phyloP scores from a whole-genome alignment of 2,888 invertebrate species.

The Alloscopus bannaensis region DNA sequence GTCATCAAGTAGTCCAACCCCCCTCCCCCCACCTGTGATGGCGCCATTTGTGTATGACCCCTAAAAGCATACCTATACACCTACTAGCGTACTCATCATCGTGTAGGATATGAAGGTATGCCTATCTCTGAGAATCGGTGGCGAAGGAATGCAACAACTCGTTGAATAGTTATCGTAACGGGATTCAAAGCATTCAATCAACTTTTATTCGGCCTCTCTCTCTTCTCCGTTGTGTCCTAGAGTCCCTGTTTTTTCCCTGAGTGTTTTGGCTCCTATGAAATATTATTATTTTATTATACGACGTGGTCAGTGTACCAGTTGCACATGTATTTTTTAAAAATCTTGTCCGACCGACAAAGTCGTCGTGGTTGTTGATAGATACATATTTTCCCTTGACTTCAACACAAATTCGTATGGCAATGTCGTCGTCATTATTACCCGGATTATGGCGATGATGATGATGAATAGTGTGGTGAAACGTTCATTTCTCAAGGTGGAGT shows the following conservation, averaged over 20 bases:
- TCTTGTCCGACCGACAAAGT: not conserved
- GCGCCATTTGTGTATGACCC: too few relatives aligned
- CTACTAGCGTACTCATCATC: too few relatives aligned
- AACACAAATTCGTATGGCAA: not conserved
- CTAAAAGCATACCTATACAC: too few relatives aligned
- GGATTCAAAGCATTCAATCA: constrained; percentile 62
- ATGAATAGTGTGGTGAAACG: too few relatives aligned
- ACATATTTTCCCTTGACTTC: not conserved
- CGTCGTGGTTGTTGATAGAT: not conserved
- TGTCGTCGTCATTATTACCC: not conserved
- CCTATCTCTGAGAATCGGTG: too few relatives aligned
- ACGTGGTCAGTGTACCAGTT: constrained; percentile 13
- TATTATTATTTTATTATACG: not conserved
- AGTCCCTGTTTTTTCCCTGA: constrained; percentile 40
- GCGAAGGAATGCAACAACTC: constrained; percentile 50
- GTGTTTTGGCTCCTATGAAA: not conserved
- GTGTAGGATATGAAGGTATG: too few relatives aligned
- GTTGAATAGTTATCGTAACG: constrained; percentile 63
- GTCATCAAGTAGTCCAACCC: too few relatives aligned
- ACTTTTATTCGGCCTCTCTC: constrained; percentile 48
- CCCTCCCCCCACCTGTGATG: too few relatives aligned
- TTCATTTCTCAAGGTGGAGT: too few relatives aligned
- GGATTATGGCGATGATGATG: too few relatives aligned
- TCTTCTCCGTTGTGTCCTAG: too few relatives aligned
- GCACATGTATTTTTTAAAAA: not conserved